phyloP scores from a whole-genome alignment of 1,140 invertebrate genomes.

The Protaetia brevitarsis region DNA sequence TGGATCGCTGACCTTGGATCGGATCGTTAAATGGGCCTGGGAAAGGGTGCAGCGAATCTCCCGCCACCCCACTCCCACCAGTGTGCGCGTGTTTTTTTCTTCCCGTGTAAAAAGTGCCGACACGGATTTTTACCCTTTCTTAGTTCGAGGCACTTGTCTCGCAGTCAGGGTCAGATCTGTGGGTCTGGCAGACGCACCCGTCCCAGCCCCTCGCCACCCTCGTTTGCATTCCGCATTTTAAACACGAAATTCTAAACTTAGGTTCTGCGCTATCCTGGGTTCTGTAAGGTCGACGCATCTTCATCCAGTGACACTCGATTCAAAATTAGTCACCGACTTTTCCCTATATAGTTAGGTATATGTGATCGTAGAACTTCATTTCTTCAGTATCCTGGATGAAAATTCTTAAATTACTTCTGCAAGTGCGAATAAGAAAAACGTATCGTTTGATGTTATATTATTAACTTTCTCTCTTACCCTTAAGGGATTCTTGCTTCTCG shows the following conservation, averaged over 20 bases:
- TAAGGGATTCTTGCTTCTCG: too few relatives aligned
- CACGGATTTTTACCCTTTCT: slow-evolving; percentile 40
- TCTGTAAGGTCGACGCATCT: too few relatives aligned
- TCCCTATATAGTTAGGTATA: too few relatives aligned
- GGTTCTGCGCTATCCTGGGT: too few relatives aligned
- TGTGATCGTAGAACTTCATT: too few relatives aligned
- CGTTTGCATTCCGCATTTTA: slow-evolving; percentile 38
- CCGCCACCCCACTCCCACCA: slow-evolving; percentile 28
- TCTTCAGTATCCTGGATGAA: too few relatives aligned
- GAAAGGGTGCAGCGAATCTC: slow-evolving; percentile 35
- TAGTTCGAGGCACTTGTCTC: slow-evolving; percentile 36
- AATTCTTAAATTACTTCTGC: too few relatives aligned
- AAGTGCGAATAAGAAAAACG: too few relatives aligned
- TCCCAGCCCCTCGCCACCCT: slow-evolving; percentile 23
- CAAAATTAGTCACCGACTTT: too few relatives aligned
- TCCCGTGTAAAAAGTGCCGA: slow-evolving; percentile 26
- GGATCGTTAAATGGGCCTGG: slow-evolving; percentile 33
- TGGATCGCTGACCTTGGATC: slow-evolving; percentile 31
- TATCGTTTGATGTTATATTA: too few relatives aligned
- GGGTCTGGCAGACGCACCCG: slow-evolving; percentile 36
- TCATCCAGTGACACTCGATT: too few relatives aligned
- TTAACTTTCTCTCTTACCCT: too few relatives aligned
- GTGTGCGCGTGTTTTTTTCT: slow-evolving; percentile 23
- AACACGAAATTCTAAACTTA: not conserved
- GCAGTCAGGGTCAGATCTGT: slow-evolving; percentile 37